Conservation (phyloP, 2,113 vertebrate species). For the Sterna hirundo region DNA sequence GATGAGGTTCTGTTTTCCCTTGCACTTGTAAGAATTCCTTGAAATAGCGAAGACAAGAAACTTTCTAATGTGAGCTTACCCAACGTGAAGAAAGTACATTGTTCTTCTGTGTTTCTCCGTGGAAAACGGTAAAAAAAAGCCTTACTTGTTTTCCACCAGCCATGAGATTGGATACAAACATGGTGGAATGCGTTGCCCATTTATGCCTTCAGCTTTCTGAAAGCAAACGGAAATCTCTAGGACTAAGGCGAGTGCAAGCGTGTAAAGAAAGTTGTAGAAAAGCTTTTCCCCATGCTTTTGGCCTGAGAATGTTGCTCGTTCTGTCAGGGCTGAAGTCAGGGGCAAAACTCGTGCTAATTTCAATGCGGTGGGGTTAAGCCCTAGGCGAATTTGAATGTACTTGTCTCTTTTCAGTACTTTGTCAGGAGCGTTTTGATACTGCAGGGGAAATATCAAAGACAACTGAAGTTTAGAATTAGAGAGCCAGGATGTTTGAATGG, state of each 20-base stretch:
- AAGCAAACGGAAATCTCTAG: not conserved
- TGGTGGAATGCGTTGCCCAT: accelerated
- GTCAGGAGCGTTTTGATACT: not conserved
- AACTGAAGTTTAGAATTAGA: not conserved
- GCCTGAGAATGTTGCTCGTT: not conserved
- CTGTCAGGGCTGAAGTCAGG: conserved; percentile 52
- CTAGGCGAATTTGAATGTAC: conserved; percentile 9
- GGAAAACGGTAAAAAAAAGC: accelerated
- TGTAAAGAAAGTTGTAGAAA: conserved; percentile 1
- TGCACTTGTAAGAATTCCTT: not conserved
- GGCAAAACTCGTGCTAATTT: conserved; percentile 29
- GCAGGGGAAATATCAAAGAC: not conserved
- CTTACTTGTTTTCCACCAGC: not conserved
- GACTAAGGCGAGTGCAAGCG: not conserved
- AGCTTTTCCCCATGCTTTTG: conserved; percentile 5
- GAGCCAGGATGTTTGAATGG: not conserved
- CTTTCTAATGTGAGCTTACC: not conserved
- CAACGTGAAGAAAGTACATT: accelerated
- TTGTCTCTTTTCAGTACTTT: conserved; percentile 30
- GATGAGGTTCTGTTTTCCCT: not conserved
- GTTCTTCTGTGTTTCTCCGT: not conserved
- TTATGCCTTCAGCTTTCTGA: not conserved
- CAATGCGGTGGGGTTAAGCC: conserved; percentile 8
- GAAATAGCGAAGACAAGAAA: not conserved
- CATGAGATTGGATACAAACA: not conserved